Conservation (phyloP, 2,113 vertebrate species). For the Psephotus haematonotus region DNA sequence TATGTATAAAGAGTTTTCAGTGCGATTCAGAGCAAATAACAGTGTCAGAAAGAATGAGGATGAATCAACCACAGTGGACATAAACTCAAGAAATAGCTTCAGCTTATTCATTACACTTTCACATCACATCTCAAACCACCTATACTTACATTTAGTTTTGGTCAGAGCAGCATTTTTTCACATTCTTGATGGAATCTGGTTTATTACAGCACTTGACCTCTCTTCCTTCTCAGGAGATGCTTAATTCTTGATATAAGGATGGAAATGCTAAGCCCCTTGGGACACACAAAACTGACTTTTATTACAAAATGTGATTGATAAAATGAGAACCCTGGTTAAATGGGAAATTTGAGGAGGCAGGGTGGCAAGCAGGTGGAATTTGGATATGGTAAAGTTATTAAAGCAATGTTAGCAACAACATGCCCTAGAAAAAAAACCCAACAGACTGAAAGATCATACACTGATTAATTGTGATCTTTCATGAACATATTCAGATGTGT, state of each 20-base stretch:
- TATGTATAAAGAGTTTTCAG: background rate
- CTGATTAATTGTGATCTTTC: slow-evolving; percentile 50
- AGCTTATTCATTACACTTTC: slow-evolving; percentile 9
- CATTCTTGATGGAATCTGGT: slow-evolving; percentile 21
- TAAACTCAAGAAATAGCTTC: slow-evolving; percentile 15
- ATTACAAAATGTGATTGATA: slow-evolving; percentile 33
- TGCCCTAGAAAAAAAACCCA: background rate
- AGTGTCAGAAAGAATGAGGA: slow-evolving; percentile 25
- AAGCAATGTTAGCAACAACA: background rate
- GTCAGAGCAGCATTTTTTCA: slow-evolving; percentile 9
- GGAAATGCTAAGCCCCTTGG: slow-evolving; percentile 20
- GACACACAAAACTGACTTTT: slow-evolving; percentile 2
- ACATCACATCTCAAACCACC: background rate
- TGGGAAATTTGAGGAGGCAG: background rate
- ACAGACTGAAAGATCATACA: background rate
- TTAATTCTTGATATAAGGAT: slow-evolving; percentile 35
- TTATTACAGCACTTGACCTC: slow-evolving; percentile 50
- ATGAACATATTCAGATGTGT: background rate
- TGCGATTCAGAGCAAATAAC: background rate
- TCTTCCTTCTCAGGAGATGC: slow-evolving; percentile 32
- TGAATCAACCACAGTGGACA: slow-evolving; percentile 1
- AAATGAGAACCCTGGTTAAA: slow-evolving; percentile 32
- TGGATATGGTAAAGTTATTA: slow-evolving; percentile 12
- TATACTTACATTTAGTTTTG: slow-evolving; percentile 17
- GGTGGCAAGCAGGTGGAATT: background rate